These are phyloP conservation scores for Tenthredo mesomela DNA, from an alignment of 2,888 invertebrate species.

Conservation along the genomic window DNA sequence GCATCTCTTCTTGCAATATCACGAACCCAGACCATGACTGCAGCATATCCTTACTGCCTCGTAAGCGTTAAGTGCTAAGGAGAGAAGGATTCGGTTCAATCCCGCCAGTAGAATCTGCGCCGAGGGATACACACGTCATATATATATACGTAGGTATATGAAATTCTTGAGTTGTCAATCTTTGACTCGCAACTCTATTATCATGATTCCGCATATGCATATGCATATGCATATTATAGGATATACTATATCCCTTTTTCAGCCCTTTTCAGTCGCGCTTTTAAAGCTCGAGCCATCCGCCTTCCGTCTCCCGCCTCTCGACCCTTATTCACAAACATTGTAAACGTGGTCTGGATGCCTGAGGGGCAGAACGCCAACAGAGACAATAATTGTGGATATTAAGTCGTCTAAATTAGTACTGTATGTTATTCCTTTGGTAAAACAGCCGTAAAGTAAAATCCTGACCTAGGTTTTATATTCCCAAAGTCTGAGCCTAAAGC, in stretches of 20 bases:
- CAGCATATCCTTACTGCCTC: slow-evolving; percentile 38
- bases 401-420: slow-evolving; percentile 25
- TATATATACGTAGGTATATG: too few relatives aligned
- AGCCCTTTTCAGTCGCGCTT: background rate
- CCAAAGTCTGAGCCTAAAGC: background rate
- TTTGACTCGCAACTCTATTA: background rate
- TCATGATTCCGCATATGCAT: background rate
- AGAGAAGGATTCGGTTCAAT: slow-evolving; percentile 8
- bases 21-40: slow-evolving; percentile 29
- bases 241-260: background rate
- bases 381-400: slow-evolving; percentile 27
- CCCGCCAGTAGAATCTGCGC: background rate
- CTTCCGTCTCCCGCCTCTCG: background rate
- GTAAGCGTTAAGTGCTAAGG: slow-evolving; percentile 46
- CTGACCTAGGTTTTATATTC: slow-evolving; percentile 46
- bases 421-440: slow-evolving; percentile 40
- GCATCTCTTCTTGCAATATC: slow-evolving; percentile 27
- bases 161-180: slow-evolving; percentile 26
- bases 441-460: slow-evolving; percentile 44
- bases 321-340: slow-evolving; percentile 8
- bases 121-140: background rate
- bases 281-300: background rate
- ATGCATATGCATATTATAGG: too few relatives aligned
- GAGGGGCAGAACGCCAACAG: background rate
- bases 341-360: background rate